Evolutionary conservation across 2,797 vertebrate species (phyloP), one percentile per base, ranked within the genome.

Genomic region (Clarias platycephalus): DNA sequence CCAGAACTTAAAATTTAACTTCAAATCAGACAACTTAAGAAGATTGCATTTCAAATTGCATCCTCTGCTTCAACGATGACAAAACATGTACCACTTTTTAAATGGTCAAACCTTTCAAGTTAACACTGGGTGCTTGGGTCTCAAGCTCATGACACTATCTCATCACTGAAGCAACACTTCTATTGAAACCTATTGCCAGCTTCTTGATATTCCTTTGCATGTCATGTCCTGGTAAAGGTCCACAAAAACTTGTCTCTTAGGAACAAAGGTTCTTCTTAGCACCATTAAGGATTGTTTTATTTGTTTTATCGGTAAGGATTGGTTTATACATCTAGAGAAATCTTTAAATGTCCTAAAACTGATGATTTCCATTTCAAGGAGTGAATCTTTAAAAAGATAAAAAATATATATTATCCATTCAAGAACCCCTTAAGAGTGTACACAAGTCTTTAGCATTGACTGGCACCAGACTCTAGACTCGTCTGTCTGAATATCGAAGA

Each of bases 401-500:
- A 62, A n/a, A 5, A 37, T 5, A 5, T 5, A 5, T 62, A 78
- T 44, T 63, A 79, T 12, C 18, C 13, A 78, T 78, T 80, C 1
- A 64, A 13, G 37, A 15, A 28, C 63, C 13, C 31, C 6, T 26
- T 79, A 63, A 49, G 24, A 26, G 24, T 80, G n/a, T 64, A 49
- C 55, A 24, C n/a, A 68, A 68, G 31, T 13, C 20, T 64, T 71
- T 12, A 22, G 26, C 81, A 57, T 31, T 78, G 78, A 72, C 49
- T 58, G 67, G 83, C 74, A 66, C 74, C 76, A 58, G 58, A 55
- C 63, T 28, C 57, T 57, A 68, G 64, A 71, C 64, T 10, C 6
- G 66, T 63, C 40, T 72, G 74, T 22, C 40, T 72, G 58, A 79
- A 79, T 74, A 44, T 66, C 44, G 81, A 31, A 71, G 34, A 62